Evolutionary conservation across 2,113 vertebrate genomes (phyloP).

Genomic region (Microtus ochrogaster): DNA sequence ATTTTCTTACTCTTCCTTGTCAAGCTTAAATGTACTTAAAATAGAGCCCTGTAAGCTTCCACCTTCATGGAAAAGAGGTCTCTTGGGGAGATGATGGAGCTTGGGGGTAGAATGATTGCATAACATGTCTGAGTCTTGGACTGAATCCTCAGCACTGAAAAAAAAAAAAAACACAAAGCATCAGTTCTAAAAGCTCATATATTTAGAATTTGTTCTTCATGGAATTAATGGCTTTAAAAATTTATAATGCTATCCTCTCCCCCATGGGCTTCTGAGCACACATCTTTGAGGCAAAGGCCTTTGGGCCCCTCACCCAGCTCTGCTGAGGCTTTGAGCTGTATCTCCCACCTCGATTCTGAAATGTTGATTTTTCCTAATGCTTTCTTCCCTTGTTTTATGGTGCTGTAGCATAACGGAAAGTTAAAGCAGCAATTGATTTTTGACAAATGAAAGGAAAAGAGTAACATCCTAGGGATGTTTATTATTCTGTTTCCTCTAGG

Average conservation of each 20-base stretch:
- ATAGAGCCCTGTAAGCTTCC: not conserved
- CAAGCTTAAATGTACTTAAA: not conserved
- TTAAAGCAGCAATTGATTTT: constrained; percentile 40
- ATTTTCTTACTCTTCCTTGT: constrained; percentile 13
- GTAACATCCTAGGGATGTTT: constrained; percentile 42
- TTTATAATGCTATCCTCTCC: not conserved
- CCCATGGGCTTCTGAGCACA: not conserved
- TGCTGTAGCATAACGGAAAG: constrained; percentile 18
- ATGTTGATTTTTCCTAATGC: constrained; percentile 11
- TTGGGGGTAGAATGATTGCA: not conserved
- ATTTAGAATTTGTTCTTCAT: constrained; percentile 35
- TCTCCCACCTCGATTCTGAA: not conserved
- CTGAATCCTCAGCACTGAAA: not conserved
- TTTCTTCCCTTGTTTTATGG: not conserved
- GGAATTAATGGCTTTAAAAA: constrained; percentile 32
- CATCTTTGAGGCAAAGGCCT: not conserved
- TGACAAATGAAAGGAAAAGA: constrained; percentile 35
- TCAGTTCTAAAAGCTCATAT: not conserved
- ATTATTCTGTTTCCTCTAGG: constrained; percentile 55
- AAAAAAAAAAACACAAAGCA: not conserved
- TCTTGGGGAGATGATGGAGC: not conserved
- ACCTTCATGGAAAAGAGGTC: not conserved
- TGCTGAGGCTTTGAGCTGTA: not conserved
- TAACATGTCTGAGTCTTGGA: not conserved
- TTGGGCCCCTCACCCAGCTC: not conserved